Evolutionary conservation across 2,113 vertebrate species (phyloP).

Genomic region (Onychostoma macrolepis): DNA sequence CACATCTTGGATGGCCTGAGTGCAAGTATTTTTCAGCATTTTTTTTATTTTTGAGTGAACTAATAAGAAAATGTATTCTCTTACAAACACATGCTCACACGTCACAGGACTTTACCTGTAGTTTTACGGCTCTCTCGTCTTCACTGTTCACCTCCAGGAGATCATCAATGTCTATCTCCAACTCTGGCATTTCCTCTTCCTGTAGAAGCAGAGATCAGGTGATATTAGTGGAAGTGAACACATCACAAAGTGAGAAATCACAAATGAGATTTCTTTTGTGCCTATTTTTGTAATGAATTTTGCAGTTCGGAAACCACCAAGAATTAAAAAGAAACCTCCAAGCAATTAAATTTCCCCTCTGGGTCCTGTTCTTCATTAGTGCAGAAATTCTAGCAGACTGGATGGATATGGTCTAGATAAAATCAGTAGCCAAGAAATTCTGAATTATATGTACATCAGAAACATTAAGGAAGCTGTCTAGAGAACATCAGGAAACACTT

Average conservation of each 20-base stretch:
- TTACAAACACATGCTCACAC: conserved; percentile 12
- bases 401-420: neutral
- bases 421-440: neutral
- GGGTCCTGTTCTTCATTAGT: neutral
- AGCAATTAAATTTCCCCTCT: neutral
- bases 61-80: neutral
- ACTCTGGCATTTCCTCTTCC: conserved; percentile 99
- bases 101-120: conserved; percentile 79
- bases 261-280: neutral
- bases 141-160: conserved; percentile 92
- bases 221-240: conserved; percentile 10
- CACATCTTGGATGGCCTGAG: too few relatives aligned
- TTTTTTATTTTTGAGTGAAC: neutral
- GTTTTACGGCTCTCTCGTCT: conserved; percentile 90
- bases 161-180: conserved; percentile 98
- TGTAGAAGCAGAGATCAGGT: conserved; percentile 63
- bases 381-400: neutral
- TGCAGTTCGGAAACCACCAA: neutral
- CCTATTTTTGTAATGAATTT: too few relatives aligned
- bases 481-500: conserved; percentile 8
- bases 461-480: neutral
- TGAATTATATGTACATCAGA: conserved; percentile 8
- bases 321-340: neutral
- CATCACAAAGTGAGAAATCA: neutral
- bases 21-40: too few relatives aligned